phyloP scores from a whole-genome alignment of 2,113 vertebrate species.

The Puffinus mauretanicus region DNA sequence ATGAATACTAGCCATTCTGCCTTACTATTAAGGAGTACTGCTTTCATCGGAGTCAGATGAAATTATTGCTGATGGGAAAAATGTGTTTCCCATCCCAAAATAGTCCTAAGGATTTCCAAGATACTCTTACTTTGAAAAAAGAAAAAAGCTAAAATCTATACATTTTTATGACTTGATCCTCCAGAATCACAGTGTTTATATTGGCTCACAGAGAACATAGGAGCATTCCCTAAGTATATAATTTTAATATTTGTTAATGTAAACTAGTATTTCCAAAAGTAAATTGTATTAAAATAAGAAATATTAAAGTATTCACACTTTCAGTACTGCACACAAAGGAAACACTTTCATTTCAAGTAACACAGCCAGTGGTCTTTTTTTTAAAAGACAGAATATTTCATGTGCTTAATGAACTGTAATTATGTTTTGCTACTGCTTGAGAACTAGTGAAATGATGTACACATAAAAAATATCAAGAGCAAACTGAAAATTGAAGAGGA shows the following conservation, averaged over 20 bases:
- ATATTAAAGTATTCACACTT: background rate
- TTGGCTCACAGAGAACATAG: background rate
- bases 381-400: background rate
- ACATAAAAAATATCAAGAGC: accelerated
- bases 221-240: background rate
- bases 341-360: background rate
- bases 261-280: background rate
- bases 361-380: background rate
- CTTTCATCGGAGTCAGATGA: background rate
- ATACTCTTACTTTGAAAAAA: background rate
- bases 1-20: background rate
- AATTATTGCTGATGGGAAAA: background rate
- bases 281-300: background rate
- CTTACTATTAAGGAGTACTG: background rate
- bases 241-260: background rate
- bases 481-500: background rate
- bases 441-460: background rate
- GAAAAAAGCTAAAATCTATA: background rate
- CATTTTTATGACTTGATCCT: background rate
- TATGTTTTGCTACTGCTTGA: background rate
- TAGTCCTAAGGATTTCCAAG: background rate
- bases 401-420: background rate
- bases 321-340: background rate
- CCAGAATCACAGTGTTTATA: background rate
- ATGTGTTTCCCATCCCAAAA: background rate